Conservation (phyloP, 2,797 vertebrate genomes). For the Oreonectes daqikongensis region DNA sequence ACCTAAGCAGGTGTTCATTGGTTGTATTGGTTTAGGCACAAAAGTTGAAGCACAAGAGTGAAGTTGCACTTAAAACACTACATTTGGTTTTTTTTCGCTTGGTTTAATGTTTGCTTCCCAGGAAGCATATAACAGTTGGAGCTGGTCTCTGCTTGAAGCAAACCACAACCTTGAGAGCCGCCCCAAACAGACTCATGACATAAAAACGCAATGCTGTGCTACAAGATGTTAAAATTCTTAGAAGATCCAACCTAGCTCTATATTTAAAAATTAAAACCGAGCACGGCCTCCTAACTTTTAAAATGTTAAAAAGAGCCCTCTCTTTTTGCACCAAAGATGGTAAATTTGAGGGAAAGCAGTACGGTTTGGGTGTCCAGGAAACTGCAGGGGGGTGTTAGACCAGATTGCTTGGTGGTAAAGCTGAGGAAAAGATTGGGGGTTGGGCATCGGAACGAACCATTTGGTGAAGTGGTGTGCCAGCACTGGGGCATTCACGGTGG, state of each 20-base stretch:
- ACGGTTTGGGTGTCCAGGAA: constrained; percentile 36
- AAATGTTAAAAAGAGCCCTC: neutral
- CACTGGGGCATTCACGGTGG: constrained; percentile 72
- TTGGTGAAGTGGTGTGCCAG: constrained; percentile 59
- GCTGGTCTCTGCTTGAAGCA: constrained; percentile 73
- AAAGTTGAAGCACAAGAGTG: no score
- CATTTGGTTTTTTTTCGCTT: constrained; percentile 32
- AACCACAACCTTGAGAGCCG: constrained; percentile 79
- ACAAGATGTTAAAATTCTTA: constrained; percentile 49
- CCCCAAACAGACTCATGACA: constrained; percentile 64
- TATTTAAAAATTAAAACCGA: no score
- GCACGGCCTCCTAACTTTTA: no score
- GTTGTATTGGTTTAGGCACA: no score
- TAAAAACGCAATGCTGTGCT: constrained; percentile 62
- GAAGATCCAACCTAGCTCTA: constrained; percentile 49
- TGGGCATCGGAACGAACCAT: constrained; percentile 50
- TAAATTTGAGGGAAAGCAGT: constrained; percentile 27
- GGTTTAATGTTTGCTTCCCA: constrained; percentile 72
- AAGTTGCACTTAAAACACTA: constrained; percentile 39
- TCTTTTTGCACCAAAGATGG: constrained; percentile 43
- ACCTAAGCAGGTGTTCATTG: no score
- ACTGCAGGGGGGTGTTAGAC: constrained; percentile 14
- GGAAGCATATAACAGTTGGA: constrained; percentile 71
- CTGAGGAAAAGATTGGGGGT: constrained; percentile 22
- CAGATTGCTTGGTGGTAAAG: constrained; percentile 52